Conservation (phyloP, 2,797 vertebrate species). For the Hyperoplus lanceolatus region DNA sequence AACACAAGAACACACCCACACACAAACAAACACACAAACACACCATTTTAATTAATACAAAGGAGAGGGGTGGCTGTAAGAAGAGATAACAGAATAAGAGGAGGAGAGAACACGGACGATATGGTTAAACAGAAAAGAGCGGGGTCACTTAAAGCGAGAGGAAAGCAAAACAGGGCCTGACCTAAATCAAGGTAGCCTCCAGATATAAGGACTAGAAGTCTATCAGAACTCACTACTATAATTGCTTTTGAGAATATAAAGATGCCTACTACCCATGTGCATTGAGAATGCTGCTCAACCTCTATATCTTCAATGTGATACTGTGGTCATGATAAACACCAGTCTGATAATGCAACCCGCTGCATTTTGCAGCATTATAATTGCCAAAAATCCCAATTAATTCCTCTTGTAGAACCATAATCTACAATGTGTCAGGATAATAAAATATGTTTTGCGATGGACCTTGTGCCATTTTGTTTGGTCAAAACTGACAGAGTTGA, state of each 20-base stretch:
- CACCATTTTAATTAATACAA: constrained; percentile 72
- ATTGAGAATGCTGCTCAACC: constrained; percentile 14
- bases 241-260: constrained; percentile 39
- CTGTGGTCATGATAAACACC: background rate
- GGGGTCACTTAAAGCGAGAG: constrained; percentile 42
- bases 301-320: background rate
- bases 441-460: constrained; percentile 18
- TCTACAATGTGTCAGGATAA: background rate
- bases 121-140: constrained; percentile 44
- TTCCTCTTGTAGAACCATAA: constrained; percentile 2
- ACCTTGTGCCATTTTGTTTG: constrained; percentile 32
- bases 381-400: background rate
- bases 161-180: constrained; percentile 31
- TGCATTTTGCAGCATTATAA: background rate
- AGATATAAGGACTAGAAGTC: constrained; percentile 39
- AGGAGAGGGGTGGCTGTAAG: constrained; percentile 57
- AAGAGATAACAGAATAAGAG: constrained; percentile 61
- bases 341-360: background rate
- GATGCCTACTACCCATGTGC: constrained; percentile 6
- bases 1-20: too few species aligned
- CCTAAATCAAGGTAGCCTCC: constrained; percentile 31
- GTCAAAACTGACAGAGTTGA: constrained; percentile 31
- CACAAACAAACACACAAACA: constrained; percentile 1
- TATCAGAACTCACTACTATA: constrained; percentile 19
- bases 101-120: constrained; percentile 16